Percentiles rank a stretch among this genome's conserved stretches.
phyloP scores from a whole-genome alignment of 2,797 vertebrate species.

The Adrianichthys oophorus region DNA sequence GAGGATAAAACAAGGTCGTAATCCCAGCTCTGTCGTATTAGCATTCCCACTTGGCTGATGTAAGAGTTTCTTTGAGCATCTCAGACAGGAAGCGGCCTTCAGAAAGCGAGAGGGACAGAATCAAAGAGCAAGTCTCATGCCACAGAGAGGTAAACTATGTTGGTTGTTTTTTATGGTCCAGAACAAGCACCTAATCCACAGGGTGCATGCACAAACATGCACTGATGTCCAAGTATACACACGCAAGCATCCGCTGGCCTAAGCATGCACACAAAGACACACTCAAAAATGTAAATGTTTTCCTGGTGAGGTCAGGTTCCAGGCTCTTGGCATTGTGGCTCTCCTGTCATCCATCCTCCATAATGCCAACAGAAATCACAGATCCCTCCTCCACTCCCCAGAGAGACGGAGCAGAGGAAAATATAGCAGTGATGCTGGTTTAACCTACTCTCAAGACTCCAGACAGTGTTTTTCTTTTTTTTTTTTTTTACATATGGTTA shows the following conservation, averaged over 20 bases:
- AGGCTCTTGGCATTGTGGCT: constrained; percentile 64
- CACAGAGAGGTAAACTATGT: constrained; percentile 59
- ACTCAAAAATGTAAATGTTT: constrained; percentile 66
- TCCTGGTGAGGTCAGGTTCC: constrained; percentile 72
- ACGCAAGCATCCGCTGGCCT: constrained; percentile 25
- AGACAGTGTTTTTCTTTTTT: constrained; percentile 61
- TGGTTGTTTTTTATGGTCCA: constrained; percentile 53
- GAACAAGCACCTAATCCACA: constrained; percentile 54
- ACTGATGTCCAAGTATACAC: constrained; percentile 22
- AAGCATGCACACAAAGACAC: constrained; percentile 16
- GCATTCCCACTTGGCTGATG: constrained; percentile 38
- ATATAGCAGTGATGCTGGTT: constrained; percentile 64
- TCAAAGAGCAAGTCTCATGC: constrained; percentile 53
- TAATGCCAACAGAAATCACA: constrained; percentile 52
- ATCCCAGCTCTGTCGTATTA: constrained; percentile 32
- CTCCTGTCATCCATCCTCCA: constrained; percentile 52
- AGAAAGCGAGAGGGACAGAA: constrained; percentile 33
- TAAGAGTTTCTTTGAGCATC: constrained; percentile 21
- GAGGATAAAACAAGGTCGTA: constrained; percentile 42
- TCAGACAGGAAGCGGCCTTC: constrained; percentile 42
- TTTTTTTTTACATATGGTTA: constrained; percentile 65
- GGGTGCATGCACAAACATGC: constrained; percentile 21
- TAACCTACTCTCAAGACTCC: constrained; percentile 74
- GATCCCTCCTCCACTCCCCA: constrained; percentile 25
- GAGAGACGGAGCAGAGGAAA: constrained; percentile 52